phyloP scores from a whole-genome alignment of 37 sponge, comb jelly and placozoan genomes.

The Beroe forskalii region DNA sequence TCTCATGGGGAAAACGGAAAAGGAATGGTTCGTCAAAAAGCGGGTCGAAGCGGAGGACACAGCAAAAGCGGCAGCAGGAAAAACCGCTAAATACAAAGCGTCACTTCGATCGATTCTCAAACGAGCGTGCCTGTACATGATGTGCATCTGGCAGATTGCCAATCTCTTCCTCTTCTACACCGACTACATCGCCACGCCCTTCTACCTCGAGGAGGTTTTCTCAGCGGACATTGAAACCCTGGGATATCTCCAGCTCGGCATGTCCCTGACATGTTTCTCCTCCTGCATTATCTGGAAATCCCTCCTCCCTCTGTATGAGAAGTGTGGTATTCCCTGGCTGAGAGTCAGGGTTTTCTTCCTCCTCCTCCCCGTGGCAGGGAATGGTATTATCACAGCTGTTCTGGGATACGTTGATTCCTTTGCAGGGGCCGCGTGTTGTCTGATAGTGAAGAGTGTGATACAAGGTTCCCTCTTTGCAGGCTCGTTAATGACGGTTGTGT shows the following conservation, averaged over 20 bases:
- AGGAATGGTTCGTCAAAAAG: neutral
- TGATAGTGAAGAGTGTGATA: neutral
- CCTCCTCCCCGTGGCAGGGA: neutral
- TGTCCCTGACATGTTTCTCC: neutral
- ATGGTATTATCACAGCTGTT: neutral
- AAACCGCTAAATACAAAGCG: neutral
- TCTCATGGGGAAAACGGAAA: neutral
- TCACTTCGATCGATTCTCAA: neutral
- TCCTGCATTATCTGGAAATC: neutral
- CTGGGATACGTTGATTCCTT: neutral
- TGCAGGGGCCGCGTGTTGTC: neutral
- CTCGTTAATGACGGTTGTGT: neutral
- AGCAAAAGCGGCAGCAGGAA: neutral
- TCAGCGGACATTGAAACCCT: neutral
- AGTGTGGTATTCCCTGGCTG: neutral
- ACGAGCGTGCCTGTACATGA: neutral
- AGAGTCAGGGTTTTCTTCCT: neutral
- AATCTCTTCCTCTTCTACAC: slow-evolving; percentile 9
- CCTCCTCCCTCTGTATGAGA: neutral
- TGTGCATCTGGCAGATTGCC: neutral
- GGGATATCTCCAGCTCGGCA: neutral
- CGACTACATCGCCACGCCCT: neutral
- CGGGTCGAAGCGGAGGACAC: neutral
- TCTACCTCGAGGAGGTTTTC: neutral
- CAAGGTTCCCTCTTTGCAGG: neutral